Evolutionary conservation across 2,888 invertebrate genomes (phyloP).

Genomic region (Tortricodes alternella): DNA sequence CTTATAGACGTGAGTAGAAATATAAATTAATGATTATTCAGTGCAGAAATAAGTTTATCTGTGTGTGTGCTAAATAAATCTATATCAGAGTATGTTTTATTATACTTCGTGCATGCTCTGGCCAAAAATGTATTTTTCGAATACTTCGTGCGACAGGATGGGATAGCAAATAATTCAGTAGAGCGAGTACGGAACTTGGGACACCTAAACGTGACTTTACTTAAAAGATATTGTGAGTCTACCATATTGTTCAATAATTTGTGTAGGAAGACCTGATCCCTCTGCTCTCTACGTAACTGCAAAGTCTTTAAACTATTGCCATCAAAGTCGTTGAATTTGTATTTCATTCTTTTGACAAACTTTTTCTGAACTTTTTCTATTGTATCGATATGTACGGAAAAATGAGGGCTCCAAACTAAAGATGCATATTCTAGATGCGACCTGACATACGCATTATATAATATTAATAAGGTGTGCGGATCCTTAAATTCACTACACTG

Average conservation of each 20-base stretch:
- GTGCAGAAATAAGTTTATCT: no score
- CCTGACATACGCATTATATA: background rate
- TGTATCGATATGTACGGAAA: no score
- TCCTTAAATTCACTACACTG: background rate
- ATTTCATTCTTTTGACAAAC: background rate
- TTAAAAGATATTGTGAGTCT: background rate
- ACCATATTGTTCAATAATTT: background rate
- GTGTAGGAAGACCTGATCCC: background rate
- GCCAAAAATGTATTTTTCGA: background rate
- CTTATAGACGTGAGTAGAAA: no score
- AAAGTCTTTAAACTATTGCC: background rate
- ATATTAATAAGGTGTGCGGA: background rate
- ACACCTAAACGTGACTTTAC: background rate
- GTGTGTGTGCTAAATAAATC: no score
- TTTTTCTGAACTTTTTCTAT: background rate
- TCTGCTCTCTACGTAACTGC: background rate
- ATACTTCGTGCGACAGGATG: background rate
- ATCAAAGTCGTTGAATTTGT: background rate
- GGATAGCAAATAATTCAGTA: background rate
- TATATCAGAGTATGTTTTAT: no score
- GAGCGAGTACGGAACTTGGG: background rate
- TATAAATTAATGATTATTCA: no score
- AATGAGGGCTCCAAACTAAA: background rate
- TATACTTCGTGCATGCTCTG: no score
- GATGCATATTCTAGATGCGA: background rate